These are phyloP conservation scores for Drosophila mercatorum DNA, from an alignment of 2,888 invertebrate genomes.

Conservation along the genomic window DNA sequence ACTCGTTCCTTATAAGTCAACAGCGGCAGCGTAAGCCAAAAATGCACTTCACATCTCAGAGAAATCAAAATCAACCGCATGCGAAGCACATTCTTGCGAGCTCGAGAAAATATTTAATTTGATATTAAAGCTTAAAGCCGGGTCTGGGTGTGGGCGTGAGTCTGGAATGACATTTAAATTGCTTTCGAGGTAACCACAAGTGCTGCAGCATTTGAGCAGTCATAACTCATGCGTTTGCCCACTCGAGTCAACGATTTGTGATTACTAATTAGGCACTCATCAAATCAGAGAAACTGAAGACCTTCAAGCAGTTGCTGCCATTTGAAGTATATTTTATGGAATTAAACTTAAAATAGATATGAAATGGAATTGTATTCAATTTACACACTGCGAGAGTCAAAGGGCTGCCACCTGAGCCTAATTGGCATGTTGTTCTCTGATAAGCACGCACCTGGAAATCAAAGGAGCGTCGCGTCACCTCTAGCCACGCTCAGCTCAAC, in stretches of 20 bases:
- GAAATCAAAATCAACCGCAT: neutral
- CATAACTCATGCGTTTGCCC: conserved; percentile 1
- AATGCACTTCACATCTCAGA: neutral
- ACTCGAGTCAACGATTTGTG: conserved; percentile 4
- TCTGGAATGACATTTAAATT: neutral
- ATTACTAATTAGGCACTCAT: neutral
- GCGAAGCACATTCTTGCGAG: neutral
- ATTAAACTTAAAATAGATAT: neutral
- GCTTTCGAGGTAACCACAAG: neutral
- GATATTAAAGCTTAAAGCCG: neutral
- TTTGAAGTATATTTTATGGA: too few relatives aligned
- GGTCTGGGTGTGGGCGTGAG: too few relatives aligned
- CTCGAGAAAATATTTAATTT: neutral
- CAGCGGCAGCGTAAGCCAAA: neutral
- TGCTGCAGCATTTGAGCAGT: neutral
- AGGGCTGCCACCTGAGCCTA: conserved; percentile 29
- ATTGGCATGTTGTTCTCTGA: conserved; percentile 33
- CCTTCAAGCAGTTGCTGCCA: neutral
- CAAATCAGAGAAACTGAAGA: neutral
- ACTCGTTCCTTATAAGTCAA: neutral
- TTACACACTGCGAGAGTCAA: conserved; percentile 12
- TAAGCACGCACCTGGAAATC: conserved; percentile 11
- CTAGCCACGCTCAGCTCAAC: conserved; percentile 15
- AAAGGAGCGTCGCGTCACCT: conserved; percentile 9
- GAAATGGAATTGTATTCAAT: conserved; percentile 1